Evolutionary conservation across 2,113 vertebrate genomes (phyloP), one percentile per base, ranked within the genome.

Genomic region (Colaptes auratus): DNA sequence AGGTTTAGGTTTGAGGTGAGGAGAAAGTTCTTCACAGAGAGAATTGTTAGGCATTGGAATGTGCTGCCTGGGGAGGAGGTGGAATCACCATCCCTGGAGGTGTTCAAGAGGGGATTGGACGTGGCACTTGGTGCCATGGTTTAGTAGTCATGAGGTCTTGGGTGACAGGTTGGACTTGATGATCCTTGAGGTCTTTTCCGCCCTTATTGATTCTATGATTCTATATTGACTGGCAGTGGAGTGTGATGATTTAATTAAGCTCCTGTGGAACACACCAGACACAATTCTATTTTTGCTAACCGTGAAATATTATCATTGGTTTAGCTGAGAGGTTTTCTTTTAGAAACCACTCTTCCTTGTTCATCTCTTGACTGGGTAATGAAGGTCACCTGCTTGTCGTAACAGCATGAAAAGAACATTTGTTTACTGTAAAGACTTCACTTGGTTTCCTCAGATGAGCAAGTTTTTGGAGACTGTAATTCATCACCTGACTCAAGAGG

Each of bases 391-490:
- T 85, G 27, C 55, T 86, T 83, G 67, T 83, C 90, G 52, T 67
- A 96, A 73, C 73, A 94, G 85, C 79, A 71, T 56, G 67, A 74
- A 88, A 91, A 91, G 39, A 82, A 67, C 36, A 88, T 82, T 96
- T 94, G 35, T 66, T 63, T 88, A 70, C 67, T 85, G 39, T 82
- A 85, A 88, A 88, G 48, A 15, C 75, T 91, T 91, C 12, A 11
- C 11, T 39, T 88, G 78, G 91, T 92, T 94, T 95, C 64, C 61
- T 88, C 78, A 67, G 67, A 95, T 80, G 89, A 66, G n/a, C 52
- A 87, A 70, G 50, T 31, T 94, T 95, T 94, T 77, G 30, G 59
- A 75, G 59, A 90, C 52, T 87, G 55, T 66, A 85, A 85, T 89
- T 88, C 36, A 88, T 80, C 56, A 60, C 86, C 69, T 80, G 33